Evolutionary conservation across 2,113 vertebrate species (phyloP).

Genomic region (Cathartes aura): DNA sequence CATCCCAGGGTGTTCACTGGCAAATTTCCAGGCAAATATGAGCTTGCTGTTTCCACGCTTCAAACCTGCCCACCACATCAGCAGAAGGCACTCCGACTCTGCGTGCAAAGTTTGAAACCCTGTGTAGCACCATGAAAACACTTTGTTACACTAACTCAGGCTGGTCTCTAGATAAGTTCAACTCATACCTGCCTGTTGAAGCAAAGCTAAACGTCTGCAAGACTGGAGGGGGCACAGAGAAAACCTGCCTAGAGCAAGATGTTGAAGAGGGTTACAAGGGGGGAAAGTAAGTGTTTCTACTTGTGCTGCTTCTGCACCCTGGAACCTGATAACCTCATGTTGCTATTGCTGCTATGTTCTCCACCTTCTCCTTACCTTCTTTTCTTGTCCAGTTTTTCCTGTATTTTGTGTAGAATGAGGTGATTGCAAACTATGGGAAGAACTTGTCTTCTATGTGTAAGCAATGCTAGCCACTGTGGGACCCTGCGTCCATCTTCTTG

Average conservation of each 20-base stretch:
- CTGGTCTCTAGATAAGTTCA: background rate
- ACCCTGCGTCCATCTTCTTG: background rate
- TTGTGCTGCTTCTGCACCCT: background rate
- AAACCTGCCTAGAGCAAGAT: background rate
- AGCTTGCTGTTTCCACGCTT: background rate
- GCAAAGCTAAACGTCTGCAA: background rate
- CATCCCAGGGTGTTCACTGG: background rate
- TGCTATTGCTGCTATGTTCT: background rate
- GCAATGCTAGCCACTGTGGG: too few species aligned
- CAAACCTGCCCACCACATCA: background rate
- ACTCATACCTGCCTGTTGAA: background rate
- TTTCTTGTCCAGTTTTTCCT: background rate
- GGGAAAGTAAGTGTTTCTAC: background rate
- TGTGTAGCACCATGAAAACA: background rate
- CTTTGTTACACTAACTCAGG: background rate
- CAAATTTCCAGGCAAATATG: background rate
- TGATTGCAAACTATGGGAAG: background rate
- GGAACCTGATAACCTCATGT: background rate
- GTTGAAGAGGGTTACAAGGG: background rate
- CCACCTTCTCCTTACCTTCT: background rate
- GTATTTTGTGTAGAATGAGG: background rate
- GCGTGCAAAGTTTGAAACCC: background rate
- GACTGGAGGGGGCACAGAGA: background rate
- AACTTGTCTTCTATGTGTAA: background rate
- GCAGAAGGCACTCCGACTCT: background rate